Conservation (phyloP, 2,113 vertebrate genomes). For the Plestiodon gilberti region DNA sequence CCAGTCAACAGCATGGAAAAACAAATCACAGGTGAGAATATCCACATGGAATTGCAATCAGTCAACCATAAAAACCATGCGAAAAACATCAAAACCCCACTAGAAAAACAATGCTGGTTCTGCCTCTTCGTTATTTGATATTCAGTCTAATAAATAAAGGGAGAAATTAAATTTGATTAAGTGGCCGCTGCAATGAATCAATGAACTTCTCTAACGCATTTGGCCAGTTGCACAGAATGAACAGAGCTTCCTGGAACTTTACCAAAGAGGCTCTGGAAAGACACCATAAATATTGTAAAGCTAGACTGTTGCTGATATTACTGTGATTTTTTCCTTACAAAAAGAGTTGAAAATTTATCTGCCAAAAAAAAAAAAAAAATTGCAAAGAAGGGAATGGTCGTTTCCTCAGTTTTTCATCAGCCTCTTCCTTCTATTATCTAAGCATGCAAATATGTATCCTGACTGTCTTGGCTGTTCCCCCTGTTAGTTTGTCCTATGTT, state of each 20-base stretch:
- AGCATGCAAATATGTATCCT: neutral
- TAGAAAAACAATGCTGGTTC: neutral
- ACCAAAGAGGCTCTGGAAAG: neutral
- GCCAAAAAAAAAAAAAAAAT: neutral
- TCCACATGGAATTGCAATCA: no score
- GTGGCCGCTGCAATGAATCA: neutral
- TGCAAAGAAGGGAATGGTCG: neutral
- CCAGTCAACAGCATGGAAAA: no score
- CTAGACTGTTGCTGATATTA: neutral
- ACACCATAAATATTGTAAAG: conserved; percentile 11
- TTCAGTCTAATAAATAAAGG: neutral
- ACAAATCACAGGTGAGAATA: no score
- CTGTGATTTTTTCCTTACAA: neutral
- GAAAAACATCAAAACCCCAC: no score
- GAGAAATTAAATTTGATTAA: conserved; percentile 11
- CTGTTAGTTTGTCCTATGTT: neutral
- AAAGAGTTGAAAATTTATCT: neutral
- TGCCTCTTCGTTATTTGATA: neutral
- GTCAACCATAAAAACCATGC: no score
- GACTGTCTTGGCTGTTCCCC: neutral
- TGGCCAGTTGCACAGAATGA: neutral
- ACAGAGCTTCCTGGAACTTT: conserved; percentile 5
- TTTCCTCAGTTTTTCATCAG: neutral
- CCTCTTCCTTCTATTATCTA: no score
- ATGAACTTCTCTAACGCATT: neutral